phyloP scores from a whole-genome alignment of 2,888 invertebrate genomes.

The Stegophylla sp. region DNA sequence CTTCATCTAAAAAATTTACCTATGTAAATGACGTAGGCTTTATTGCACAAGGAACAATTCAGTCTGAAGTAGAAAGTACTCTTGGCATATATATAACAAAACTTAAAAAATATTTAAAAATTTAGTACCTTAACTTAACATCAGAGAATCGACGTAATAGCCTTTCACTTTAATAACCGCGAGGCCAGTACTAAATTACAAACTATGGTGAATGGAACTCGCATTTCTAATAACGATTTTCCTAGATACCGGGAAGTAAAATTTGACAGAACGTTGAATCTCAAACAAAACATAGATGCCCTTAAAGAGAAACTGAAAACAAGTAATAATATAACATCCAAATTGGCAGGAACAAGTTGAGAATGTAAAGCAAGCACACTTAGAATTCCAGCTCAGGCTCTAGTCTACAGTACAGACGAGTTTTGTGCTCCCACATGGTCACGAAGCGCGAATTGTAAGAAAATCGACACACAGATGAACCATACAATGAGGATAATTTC shows the following conservation, averaged over 20 bases:
- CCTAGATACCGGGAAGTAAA: neutral
- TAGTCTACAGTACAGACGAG: neutral
- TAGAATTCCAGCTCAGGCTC: neutral
- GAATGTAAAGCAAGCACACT: neutral
- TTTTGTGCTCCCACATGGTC: neutral
- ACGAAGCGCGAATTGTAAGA: neutral
- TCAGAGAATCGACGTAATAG: neutral
- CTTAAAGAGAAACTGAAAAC: slow-evolving; percentile 22
- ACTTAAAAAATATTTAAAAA: slow-evolving; percentile 10
- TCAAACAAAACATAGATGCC: neutral
- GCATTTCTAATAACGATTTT: slow-evolving; percentile 19
- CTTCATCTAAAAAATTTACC: neutral
- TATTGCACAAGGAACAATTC: neutral
- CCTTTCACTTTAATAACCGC: slow-evolving; percentile 14
- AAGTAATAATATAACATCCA: slow-evolving; percentile 6
- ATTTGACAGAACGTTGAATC: neutral
- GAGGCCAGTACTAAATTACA: slow-evolving; percentile 16
- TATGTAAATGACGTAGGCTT: neutral
- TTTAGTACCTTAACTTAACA: neutral
- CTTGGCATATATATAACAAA: neutral
- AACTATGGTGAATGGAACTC: slow-evolving; percentile 15
- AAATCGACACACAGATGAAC: neutral
- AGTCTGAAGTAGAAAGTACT: neutral
- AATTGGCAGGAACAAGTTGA: neutral
- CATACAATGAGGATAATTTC: slow-evolving; percentile 25